Conservation (phyloP, 2,888 invertebrate genomes). For the Heliothis peltigera region DNA sequence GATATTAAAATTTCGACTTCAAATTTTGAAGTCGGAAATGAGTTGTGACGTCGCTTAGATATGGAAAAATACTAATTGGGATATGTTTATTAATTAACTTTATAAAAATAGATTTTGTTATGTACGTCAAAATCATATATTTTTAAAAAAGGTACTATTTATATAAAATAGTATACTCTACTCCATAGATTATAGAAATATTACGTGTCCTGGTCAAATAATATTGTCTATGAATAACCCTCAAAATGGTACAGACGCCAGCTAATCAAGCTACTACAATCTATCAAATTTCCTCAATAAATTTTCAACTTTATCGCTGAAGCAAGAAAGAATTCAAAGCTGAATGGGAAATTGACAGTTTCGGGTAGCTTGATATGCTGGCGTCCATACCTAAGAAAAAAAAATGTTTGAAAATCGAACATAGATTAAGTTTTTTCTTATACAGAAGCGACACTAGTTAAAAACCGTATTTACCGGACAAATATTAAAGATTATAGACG, state of each 20-base stretch:
- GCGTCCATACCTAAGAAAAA: too few species aligned
- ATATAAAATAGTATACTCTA: too few species aligned
- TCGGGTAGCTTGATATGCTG: too few species aligned
- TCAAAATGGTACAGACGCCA: too few species aligned
- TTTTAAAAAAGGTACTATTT: background rate
- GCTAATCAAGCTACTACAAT: too few species aligned
- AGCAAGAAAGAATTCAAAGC: too few species aligned
- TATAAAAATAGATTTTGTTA: background rate
- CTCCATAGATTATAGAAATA: too few species aligned
- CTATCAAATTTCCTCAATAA: too few species aligned
- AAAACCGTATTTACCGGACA: background rate
- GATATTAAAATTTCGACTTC: background rate
- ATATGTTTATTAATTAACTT: too few species aligned
- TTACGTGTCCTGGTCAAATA: background rate
- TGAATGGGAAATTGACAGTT: too few species aligned
- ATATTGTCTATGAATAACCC: too few species aligned
- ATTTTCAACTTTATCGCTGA: too few species aligned
- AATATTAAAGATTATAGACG: background rate
- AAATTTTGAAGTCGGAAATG: background rate
- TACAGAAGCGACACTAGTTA: background rate
- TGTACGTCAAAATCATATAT: background rate
- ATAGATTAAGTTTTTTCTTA: slow-evolving; percentile 2
- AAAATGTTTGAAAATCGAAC: background rate
- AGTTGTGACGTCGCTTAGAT: slow-evolving; percentile 26
- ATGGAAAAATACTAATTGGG: background rate